Base-by-base conservation (phyloP, 2,113 vertebrate genomes). In the Dipodomys ordii region DNA sequence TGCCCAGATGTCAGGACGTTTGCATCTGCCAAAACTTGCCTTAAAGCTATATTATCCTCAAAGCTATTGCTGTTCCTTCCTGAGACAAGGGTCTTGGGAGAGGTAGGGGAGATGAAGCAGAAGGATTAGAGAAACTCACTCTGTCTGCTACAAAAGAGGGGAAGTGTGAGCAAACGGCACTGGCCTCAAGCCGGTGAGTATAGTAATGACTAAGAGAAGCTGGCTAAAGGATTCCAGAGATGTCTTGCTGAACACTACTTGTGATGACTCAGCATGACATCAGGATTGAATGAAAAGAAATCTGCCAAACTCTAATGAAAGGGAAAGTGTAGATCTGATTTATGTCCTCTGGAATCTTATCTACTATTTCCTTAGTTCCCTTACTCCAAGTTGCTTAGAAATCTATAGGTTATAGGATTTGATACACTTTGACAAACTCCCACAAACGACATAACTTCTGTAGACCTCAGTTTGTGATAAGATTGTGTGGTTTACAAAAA, bases 1-100 rank as follows among this genome's bases (percentile, higher is more conserved):
- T 97, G 95, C 88, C 97, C 97, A 97, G 97, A 98, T 97, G 97
- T 97, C 93, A 91, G 90, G 90, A 82, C 19, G 81, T 86, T 72
- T 2, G 60, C 72, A 92, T 94, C 92, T 96, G 94, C 97, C 97
- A 97, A 97, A 97, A 92, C 30, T 92, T 95, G 91, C 82, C 96
- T 97, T 97, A 97, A 97, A 97, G 97, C 95, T 96, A 90, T 96
- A 97, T 94, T 93, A 92, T 91, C 94, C 90, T 32, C 46, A 49
- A 71, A 96, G 77, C 74, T 94, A 92, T 95, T 95, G 89, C 39
- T 87, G 44, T 80, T 95, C 68, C 57, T 89, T n/a, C 87, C 44
- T 69, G 65, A 78, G 83, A 94, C 57, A 85, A 88, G 57, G 68
- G 11, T 46, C 6, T 7, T 3, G 85, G 65, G 53, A 32, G 27